These are phyloP conservation scores for Vandiemenella viatica DNA, from an alignment of 2,888 invertebrate genomes.

Conservation along the genomic window DNA sequence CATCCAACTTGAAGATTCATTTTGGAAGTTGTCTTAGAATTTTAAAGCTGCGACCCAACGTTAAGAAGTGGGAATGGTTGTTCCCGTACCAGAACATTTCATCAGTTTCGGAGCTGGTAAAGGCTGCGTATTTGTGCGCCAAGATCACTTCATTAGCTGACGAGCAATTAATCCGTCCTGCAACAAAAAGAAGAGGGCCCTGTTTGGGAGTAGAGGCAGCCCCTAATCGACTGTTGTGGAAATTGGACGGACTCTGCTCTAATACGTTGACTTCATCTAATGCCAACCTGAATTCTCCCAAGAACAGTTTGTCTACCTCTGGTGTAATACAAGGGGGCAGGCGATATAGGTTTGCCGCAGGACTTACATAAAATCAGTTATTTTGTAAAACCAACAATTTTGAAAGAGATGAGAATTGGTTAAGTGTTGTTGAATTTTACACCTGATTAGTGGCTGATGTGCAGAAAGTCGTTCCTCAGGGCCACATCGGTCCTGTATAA, in stretches of 20 bases:
- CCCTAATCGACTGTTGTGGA: not conserved
- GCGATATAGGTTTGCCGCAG: slow-evolving; percentile 17
- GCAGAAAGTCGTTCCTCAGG: no score
- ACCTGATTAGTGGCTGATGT: no score
- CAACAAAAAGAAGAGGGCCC: slow-evolving; percentile 26
- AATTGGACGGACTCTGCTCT: not conserved
- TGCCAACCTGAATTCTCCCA: not conserved
- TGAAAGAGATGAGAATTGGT: no score
- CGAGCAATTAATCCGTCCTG: slow-evolving; percentile 24
- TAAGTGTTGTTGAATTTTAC: no score
- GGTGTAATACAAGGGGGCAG: slow-evolving; percentile 10
- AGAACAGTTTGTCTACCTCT: not conserved
- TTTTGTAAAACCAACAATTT: no score
- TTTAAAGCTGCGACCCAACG: not conserved
- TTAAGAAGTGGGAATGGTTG: not conserved
- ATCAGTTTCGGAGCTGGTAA: not conserved
- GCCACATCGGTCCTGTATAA: no score
- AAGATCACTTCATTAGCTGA: slow-evolving; percentile 27
- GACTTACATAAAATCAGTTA: slow-evolving; percentile 13
- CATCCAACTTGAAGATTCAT: not conserved
- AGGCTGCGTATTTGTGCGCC: slow-evolving; percentile 2
- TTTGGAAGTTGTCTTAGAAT: not conserved
- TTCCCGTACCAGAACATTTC: not conserved
- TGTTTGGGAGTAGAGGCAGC: not conserved
- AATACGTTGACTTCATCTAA: not conserved